phyloP scores from a whole-genome alignment of 1,140 invertebrate genomes.

The Pinna nobilis region DNA sequence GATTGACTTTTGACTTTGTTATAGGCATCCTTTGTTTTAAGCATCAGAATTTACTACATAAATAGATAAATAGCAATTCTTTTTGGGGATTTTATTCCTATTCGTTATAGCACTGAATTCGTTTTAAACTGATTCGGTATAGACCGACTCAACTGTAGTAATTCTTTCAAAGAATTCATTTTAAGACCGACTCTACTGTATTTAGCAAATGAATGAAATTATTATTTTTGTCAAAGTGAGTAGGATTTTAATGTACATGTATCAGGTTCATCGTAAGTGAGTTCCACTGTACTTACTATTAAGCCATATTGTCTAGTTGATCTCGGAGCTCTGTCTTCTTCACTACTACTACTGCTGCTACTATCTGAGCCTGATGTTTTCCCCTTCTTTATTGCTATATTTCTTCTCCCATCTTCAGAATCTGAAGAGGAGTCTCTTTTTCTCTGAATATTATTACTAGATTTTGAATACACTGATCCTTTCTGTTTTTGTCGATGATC shows the following conservation, averaged over 20 bases:
- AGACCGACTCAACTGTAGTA: no score
- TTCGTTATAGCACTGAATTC: no score
- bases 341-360: no score
- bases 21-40: no score
- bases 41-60: no score
- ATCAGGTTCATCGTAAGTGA: background rate
- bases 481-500: background rate
- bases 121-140: no score
- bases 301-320: slow-evolving; percentile 36
- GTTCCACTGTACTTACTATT: slow-evolving; percentile 33
- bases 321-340: background rate
- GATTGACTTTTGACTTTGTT: no score
- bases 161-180: no score
- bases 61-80: no score
- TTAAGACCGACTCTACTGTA: no score
- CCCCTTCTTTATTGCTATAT: background rate
- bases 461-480: background rate
- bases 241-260: background rate
- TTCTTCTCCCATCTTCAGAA: slow-evolving; percentile 20
- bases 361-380: slow-evolving; percentile 3
- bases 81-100: no score
- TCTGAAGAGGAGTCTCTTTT: slow-evolving; percentile 10
- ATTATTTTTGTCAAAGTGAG: background rate
- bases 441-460: background rate
- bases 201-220: no score